Conservation (phyloP, 2,113 vertebrate species). For the Psittacula cyanocephala region DNA sequence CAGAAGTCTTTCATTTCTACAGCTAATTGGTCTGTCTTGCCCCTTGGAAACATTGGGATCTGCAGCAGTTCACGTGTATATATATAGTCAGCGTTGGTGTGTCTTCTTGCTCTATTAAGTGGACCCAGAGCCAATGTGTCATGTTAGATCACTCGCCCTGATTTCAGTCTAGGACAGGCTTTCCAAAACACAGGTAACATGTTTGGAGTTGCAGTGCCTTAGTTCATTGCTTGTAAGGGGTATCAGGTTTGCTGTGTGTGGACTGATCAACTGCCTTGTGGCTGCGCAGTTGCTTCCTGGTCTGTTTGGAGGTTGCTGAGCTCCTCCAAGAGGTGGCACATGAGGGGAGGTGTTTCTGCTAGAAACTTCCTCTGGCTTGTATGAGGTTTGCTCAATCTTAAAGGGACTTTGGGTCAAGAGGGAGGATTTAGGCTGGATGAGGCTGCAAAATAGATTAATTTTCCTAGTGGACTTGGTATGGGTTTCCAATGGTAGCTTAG, state of each 20-base stretch:
- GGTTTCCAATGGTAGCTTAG: fast-evolving
- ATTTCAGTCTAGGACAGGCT: not conserved
- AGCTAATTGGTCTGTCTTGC: not conserved
- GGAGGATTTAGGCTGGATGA: not conserved
- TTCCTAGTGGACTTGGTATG: not conserved
- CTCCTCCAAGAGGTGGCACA: not conserved
- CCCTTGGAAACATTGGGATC: too few relatives aligned
- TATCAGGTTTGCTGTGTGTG: not conserved
- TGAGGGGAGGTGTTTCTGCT: not conserved
- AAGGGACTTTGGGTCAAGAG: not conserved
- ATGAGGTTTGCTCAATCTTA: not conserved
- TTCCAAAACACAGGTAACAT: fast-evolving
- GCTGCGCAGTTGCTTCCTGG: too few relatives aligned
- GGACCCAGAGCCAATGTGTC: not conserved
- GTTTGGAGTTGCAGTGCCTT: too few relatives aligned
- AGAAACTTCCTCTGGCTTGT: not conserved
- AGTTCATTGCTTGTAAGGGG: not conserved
- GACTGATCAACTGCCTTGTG: not conserved
- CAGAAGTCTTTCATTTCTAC: not conserved
- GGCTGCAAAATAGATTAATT: not conserved
- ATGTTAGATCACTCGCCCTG: fast-evolving
- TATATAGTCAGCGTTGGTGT: not conserved
- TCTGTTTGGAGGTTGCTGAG: not conserved
- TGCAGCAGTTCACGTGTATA: not conserved
- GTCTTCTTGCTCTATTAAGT: not conserved